These are phyloP conservation scores for Noctua fimbriata DNA, from an alignment of 2,888 invertebrate genomes.

Conservation along the genomic window DNA sequence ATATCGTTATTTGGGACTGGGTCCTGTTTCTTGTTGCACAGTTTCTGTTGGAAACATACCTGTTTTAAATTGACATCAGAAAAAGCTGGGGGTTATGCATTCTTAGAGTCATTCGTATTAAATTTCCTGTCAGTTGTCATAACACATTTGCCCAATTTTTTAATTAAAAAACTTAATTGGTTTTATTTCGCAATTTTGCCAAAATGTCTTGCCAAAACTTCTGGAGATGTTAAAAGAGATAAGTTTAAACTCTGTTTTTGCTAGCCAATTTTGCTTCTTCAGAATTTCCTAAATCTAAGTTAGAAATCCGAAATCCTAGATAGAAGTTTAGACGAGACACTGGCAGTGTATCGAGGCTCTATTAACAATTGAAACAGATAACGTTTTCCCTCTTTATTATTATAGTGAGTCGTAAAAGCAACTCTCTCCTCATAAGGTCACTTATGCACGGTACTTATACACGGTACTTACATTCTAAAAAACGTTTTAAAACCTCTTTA, in stretches of 20 bases:
- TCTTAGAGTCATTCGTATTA: neutral
- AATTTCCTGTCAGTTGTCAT: neutral
- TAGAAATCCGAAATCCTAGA: slow-evolving; percentile 29
- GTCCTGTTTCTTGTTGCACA: slow-evolving; percentile 33
- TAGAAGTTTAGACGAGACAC: slow-evolving; percentile 13
- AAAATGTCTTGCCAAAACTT: neutral
- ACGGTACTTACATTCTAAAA: slow-evolving; percentile 31
- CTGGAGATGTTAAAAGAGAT: neutral
- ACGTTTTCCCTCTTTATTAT: slow-evolving; percentile 53
- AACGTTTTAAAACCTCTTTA: slow-evolving; percentile 16
- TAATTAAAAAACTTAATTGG: neutral
- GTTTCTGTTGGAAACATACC: neutral
- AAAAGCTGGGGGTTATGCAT: neutral
- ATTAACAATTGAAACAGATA: slow-evolving; percentile 60
- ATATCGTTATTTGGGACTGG: slow-evolving; percentile 47
- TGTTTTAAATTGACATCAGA: neutral
- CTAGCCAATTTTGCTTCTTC: slow-evolving; percentile 3
- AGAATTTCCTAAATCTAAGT: slow-evolving; percentile 42
- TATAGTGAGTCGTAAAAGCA: slow-evolving; percentile 36
- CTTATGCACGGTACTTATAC: slow-evolving; percentile 18
- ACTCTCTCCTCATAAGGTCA: slow-evolving; percentile 48
- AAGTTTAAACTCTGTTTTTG: neutral
- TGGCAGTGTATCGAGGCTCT: slow-evolving; percentile 36
- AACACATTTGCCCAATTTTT: neutral
- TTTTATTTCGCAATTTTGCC: neutral